phyloP scores from a whole-genome alignment of 2,888 invertebrate species.

The Amblyjoppa fuscipennis region DNA sequence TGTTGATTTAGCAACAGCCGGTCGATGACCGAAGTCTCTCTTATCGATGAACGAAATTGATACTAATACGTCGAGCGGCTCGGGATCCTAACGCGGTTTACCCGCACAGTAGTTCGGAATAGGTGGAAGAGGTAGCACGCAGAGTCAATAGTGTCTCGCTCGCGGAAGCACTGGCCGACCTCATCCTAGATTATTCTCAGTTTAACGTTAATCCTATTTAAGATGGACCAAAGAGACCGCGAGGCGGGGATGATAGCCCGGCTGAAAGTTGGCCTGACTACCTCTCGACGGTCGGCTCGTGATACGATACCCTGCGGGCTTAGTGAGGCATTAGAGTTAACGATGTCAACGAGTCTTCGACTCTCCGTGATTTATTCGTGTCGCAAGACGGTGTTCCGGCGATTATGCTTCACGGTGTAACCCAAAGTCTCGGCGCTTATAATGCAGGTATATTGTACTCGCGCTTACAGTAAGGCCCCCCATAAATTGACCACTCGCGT shows the following conservation, averaged over 20 bases:
- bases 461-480: neutral
- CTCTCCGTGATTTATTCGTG: conserved; percentile 70
- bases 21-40: conserved; percentile 30
- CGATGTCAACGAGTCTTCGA: conserved; percentile 80
- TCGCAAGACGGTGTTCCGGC: conserved; percentile 60
- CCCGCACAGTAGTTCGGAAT: conserved; percentile 48
- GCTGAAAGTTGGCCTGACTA: conserved; percentile 79
- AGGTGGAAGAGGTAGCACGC: conserved; percentile 50
- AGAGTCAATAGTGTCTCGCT: conserved; percentile 65
- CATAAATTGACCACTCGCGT: neutral
- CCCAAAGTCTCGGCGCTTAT: conserved; percentile 17
- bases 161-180: conserved; percentile 52
- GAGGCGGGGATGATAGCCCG: conserved; percentile 69
- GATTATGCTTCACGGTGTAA: conserved; percentile 44
- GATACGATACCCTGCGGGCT: conserved; percentile 74
- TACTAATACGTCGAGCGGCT: conserved; percentile 54
- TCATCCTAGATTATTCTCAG: conserved; percentile 77
- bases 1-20: neutral
- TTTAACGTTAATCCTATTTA: conserved; percentile 81
- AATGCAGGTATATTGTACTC: conserved; percentile 30
- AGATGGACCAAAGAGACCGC: conserved; percentile 71
- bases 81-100: conserved; percentile 53
- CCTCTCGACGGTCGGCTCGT: conserved; percentile 75
- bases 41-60: conserved; percentile 63
- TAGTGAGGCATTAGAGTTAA: conserved; percentile 77